These are phyloP conservation scores for Tursiops truncatus DNA, from an alignment of 2,113 vertebrate genomes.

Conservation along the genomic window DNA sequence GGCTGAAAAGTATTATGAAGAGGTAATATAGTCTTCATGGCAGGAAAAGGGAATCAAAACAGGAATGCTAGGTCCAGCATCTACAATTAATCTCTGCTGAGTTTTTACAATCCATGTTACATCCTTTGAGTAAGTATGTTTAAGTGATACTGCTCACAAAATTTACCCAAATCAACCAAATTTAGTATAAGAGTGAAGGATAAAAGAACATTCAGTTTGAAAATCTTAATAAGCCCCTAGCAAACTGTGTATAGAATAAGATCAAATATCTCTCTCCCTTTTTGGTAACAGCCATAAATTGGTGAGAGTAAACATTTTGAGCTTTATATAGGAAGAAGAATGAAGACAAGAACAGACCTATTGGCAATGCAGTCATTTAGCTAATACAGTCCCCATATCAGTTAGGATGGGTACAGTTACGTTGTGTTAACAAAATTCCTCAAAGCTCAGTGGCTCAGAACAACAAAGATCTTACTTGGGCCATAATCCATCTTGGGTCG, in stretches of 20 bases:
- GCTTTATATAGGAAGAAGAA: neutral
- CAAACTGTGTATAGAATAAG: neutral
- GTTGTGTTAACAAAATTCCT: neutral
- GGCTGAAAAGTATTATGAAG: neutral
- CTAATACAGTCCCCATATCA: neutral
- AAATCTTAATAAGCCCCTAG: neutral
- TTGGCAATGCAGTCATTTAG: neutral
- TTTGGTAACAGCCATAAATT: neutral
- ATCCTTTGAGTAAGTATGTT: neutral
- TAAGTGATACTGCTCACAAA: neutral
- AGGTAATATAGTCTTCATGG: neutral
- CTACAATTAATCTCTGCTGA: neutral
- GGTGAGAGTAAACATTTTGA: neutral
- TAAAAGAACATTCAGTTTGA: neutral
- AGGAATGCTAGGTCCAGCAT: neutral
- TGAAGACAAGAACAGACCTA: neutral
- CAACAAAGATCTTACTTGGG: neutral
- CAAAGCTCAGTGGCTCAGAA: neutral
- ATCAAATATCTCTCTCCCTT: neutral
- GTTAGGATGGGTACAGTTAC: neutral
- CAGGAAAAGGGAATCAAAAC: neutral
- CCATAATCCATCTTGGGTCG: too few relatives aligned
- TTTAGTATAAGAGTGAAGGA: neutral
- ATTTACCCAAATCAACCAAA: neutral
- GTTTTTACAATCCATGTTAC: neutral